Percentiles rank a stretch among this genome's conserved stretches.
Conservation (phyloP, 92 coral and sea anemone species). For the Paramuricea clavata region DNA sequence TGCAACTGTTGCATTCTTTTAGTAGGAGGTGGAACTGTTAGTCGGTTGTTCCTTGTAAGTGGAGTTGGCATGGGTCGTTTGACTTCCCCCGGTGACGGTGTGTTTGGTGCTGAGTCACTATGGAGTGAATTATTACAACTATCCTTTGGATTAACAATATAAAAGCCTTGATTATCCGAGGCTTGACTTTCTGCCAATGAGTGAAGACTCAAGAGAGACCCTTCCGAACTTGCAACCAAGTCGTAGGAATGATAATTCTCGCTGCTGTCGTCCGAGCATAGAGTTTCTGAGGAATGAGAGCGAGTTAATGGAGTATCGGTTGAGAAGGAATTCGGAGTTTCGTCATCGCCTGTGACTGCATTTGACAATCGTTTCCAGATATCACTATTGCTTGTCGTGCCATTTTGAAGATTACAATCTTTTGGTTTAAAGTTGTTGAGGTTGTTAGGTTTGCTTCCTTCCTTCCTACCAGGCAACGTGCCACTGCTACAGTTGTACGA, state of each 20-base stretch:
- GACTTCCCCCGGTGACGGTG: constrained; percentile 17
- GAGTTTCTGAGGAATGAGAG: constrained; percentile 22
- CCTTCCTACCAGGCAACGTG: constrained; percentile 1
- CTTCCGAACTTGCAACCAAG: constrained; percentile 33
- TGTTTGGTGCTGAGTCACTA: constrained; percentile 21
- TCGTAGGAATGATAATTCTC: constrained; percentile 34
- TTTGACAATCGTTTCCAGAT: constrained; percentile 46
- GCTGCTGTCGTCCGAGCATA: constrained; percentile 27
- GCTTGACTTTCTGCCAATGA: constrained; percentile 12
- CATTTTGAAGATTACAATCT: constrained; percentile 38
- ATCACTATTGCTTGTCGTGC: background rate
- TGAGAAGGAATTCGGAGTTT: background rate
- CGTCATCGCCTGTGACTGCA: background rate
- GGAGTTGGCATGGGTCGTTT: constrained; percentile 38
- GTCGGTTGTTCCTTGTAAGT: constrained; percentile 8
- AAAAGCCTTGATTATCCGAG: constrained; percentile 25
- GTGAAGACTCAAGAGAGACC: constrained; percentile 18
- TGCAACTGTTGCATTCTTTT: background rate
- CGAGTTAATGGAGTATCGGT: constrained; percentile 7
- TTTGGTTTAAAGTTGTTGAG: constrained; percentile 30
- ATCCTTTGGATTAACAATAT: constrained; percentile 32
- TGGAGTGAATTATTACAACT: background rate
- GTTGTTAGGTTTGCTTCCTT: constrained; percentile 23
- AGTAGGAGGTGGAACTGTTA: constrained; percentile 18
- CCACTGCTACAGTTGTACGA: constrained; percentile 41